Evolutionary conservation across 2,888 invertebrate species (phyloP).

Genomic region (Venusia cambrica): DNA sequence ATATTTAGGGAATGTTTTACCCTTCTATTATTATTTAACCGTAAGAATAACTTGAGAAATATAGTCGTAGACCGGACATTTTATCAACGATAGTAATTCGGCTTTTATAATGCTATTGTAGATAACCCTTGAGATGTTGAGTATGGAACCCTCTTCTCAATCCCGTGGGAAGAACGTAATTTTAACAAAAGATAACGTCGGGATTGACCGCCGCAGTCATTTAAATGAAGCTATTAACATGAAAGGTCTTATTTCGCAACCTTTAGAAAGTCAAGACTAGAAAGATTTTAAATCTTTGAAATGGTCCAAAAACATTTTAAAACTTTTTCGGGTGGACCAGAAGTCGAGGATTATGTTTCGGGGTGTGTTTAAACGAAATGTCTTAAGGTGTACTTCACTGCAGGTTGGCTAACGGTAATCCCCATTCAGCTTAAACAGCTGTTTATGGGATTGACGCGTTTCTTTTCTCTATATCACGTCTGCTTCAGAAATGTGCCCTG

Average conservation of each 20-base stretch:
- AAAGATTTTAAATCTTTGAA: conserved; percentile 18
- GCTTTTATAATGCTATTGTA: conserved; percentile 50
- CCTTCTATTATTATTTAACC: conserved; percentile 6
- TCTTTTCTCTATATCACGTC: background rate
- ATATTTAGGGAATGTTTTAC: conserved; percentile 4
- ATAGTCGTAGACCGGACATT: conserved; percentile 34
- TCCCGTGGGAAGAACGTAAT: conserved; percentile 34
- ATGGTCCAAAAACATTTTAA: conserved; percentile 7
- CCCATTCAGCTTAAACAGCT: conserved; percentile 1
- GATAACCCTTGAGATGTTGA: conserved; percentile 48
- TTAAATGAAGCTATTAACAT: conserved; percentile 31
- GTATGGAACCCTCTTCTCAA: conserved; percentile 40
- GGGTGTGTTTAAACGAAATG: conserved; percentile 11
- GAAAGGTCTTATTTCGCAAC: conserved; percentile 22
- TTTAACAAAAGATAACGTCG: conserved; percentile 43
- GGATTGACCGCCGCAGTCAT: conserved; percentile 44
- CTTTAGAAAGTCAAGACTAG: conserved; percentile 18
- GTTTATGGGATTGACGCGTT: background rate
- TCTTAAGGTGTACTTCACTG: conserved; percentile 1
- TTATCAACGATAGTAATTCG: conserved; percentile 37
- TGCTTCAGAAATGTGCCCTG: conserved; percentile 1
- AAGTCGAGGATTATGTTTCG: no score
- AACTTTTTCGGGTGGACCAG: conserved; percentile 8
- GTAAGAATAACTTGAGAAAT: conserved; percentile 24
- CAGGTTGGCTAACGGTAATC: background rate